These are phyloP conservation scores for Pteria penguin DNA, from an alignment of 2,888 invertebrate genomes.

Conservation along the genomic window DNA sequence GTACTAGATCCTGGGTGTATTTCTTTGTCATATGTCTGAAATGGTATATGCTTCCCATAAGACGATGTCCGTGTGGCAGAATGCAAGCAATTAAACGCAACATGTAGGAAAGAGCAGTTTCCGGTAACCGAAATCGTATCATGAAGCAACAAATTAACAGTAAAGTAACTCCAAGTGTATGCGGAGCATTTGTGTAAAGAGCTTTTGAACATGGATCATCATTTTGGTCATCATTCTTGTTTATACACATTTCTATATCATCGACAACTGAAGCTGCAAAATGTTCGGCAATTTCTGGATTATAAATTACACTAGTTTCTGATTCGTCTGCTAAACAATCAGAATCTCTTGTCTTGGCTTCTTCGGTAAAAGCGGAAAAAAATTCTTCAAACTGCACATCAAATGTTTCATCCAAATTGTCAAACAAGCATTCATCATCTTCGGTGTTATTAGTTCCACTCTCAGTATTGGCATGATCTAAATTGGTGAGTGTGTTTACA, in stretches of 20 bases:
- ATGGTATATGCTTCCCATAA: slow-evolving; percentile 7
- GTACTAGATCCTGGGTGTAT: not conserved
- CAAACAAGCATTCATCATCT: too few species aligned
- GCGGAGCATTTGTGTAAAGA: not conserved
- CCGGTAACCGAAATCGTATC: slow-evolving; percentile 15
- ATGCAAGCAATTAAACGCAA: slow-evolving; percentile 5
- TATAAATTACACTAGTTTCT: not conserved
- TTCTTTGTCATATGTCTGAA: not conserved
- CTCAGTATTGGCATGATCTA: too few species aligned
- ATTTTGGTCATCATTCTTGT: not conserved
- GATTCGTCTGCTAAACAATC: slow-evolving; percentile 15
- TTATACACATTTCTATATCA: not conserved
- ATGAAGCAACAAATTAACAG: slow-evolving; percentile 13
- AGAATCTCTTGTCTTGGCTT: slow-evolving; percentile 5
- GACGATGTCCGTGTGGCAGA: not conserved
- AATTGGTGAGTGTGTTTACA: too few species aligned
- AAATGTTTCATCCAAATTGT: not conserved
- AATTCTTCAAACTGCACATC: not conserved
- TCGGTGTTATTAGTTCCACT: too few species aligned
- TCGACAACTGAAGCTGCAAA: not conserved
- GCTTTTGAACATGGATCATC: not conserved
- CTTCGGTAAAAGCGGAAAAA: not conserved
- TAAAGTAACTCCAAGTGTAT: slow-evolving; percentile 14
- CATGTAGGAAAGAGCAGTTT: slow-evolving; percentile 6
- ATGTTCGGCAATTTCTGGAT: slow-evolving; percentile 1